phyloP scores from a whole-genome alignment of 92 coral and sea anemone species.

The Metridium senile region DNA sequence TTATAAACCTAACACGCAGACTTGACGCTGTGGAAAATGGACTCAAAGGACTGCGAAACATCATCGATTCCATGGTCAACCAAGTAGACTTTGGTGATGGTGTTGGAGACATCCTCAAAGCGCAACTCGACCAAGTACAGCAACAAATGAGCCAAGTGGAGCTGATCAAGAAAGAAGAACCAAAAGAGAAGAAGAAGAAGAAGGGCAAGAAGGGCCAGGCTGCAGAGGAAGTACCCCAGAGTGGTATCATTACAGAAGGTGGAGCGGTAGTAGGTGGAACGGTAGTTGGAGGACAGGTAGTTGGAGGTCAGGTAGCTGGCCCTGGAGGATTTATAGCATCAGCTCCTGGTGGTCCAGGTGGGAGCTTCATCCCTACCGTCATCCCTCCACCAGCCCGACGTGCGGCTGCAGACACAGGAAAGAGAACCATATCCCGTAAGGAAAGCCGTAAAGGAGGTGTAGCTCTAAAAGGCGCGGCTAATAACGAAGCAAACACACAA shows the following conservation, averaged over 20 bases:
- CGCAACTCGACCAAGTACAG: slow-evolving; percentile 76
- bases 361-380: slow-evolving; percentile 48
- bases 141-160: slow-evolving; percentile 77
- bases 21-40: slow-evolving; percentile 83
- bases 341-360: slow-evolving; percentile 49
- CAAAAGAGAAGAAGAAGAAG: slow-evolving; percentile 72
- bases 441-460: slow-evolving; percentile 59
- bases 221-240: slow-evolving; percentile 62
- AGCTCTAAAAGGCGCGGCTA: slow-evolving; percentile 47
- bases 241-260: slow-evolving; percentile 80
- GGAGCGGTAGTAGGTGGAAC: slow-evolving; percentile 42
- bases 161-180: slow-evolving; percentile 63
- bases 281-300: slow-evolving; percentile 12
- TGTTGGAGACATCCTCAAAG: slow-evolving; percentile 73
- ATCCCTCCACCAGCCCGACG: slow-evolving; percentile 65
- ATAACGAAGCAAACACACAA: slow-evolving; percentile 56
- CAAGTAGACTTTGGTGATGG: slow-evolving; percentile 91
- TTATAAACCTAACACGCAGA: slow-evolving; percentile 66
- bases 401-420: slow-evolving; percentile 41
- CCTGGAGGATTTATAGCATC: slow-evolving; percentile 15
- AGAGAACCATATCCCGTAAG: slow-evolving; percentile 51
- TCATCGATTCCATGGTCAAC: slow-evolving; percentile 87
- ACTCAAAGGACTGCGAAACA: slow-evolving; percentile 80
- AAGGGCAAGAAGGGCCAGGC: slow-evolving; percentile 49
- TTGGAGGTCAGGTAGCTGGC: slow-evolving; percentile 33